Conservation (phyloP, 2,797 vertebrate species). For the Sebastolobus alascanus region DNA sequence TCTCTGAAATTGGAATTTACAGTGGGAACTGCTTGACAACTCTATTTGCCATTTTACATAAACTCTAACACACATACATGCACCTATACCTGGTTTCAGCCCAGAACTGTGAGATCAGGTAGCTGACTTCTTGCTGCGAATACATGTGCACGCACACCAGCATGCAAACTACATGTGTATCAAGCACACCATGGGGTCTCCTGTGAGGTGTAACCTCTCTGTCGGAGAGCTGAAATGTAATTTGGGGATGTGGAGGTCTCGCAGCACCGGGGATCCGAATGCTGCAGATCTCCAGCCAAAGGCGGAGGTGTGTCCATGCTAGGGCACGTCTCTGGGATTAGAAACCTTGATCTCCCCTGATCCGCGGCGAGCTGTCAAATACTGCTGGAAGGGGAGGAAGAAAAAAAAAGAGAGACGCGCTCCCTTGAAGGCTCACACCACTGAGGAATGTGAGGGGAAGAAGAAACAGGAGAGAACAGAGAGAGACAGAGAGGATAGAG, state of each 20-base stretch:
- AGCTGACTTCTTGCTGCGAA: slow-evolving; percentile 28
- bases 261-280: slow-evolving; percentile 49
- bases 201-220: slow-evolving; percentile 63
- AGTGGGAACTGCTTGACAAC: background rate
- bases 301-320: slow-evolving; percentile 72
- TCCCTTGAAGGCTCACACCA: slow-evolving; percentile 49
- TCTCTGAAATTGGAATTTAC: background rate
- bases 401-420: background rate
- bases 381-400: slow-evolving; percentile 53
- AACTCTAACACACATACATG: background rate
- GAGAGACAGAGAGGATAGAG: slow-evolving; percentile 17
- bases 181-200: slow-evolving; percentile 46
- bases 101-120: slow-evolving; percentile 35
- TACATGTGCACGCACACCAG: slow-evolving; percentile 28
- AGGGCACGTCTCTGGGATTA: slow-evolving; percentile 75
- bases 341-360: slow-evolving; percentile 76
- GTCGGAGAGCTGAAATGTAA: slow-evolving; percentile 70
- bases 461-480: slow-evolving; percentile 14
- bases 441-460: slow-evolving; percentile 31
- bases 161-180: slow-evolving; percentile 46
- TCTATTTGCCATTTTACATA: background rate
- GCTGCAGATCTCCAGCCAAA: slow-evolving; percentile 60
- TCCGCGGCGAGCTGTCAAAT: slow-evolving; percentile 67
- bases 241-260: slow-evolving; percentile 69
- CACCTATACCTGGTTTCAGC: slow-evolving; percentile 3